These are phyloP conservation scores for Amphiprion percula DNA, from an alignment of 2,113 vertebrate genomes.

Conservation along the genomic window DNA sequence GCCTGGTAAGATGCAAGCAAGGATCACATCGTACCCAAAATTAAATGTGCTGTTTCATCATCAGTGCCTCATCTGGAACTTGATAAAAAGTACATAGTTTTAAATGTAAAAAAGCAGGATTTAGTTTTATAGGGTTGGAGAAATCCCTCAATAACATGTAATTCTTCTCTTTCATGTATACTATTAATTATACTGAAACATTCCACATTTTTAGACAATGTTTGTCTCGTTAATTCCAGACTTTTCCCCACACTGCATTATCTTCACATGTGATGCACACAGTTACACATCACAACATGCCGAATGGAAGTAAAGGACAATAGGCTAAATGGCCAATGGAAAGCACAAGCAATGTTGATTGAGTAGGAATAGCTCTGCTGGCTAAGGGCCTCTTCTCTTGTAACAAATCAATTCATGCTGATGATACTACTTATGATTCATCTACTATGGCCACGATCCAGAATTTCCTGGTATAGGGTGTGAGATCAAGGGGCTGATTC, in stretches of 20 bases:
- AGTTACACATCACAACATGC: neutral
- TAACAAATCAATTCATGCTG: neutral
- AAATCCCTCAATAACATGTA: too few species aligned
- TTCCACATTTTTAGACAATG: too few species aligned
- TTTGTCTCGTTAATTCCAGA: too few species aligned
- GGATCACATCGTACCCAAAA: neutral
- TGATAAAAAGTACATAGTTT: neutral
- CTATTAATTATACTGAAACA: too few species aligned
- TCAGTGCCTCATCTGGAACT: too few species aligned
- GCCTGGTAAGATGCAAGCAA: neutral
- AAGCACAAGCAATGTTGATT: constrained; percentile 5
- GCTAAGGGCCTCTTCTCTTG: neutral
- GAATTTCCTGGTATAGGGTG: too few species aligned
- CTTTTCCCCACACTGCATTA: neutral
- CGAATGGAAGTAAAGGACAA: neutral
- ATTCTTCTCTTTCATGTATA: too few species aligned
- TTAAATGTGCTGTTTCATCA: too few species aligned
- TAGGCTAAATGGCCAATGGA: neutral
- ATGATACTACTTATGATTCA: neutral
- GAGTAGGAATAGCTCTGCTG: neutral
- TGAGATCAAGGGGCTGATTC: too few species aligned
- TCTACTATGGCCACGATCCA: neutral
- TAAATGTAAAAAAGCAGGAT: too few species aligned
- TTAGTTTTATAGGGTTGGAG: too few species aligned
- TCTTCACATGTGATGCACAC: constrained; percentile 2